Evolutionary conservation across 2,797 vertebrate species (phyloP).

Genomic region (Champsocephalus esox): DNA sequence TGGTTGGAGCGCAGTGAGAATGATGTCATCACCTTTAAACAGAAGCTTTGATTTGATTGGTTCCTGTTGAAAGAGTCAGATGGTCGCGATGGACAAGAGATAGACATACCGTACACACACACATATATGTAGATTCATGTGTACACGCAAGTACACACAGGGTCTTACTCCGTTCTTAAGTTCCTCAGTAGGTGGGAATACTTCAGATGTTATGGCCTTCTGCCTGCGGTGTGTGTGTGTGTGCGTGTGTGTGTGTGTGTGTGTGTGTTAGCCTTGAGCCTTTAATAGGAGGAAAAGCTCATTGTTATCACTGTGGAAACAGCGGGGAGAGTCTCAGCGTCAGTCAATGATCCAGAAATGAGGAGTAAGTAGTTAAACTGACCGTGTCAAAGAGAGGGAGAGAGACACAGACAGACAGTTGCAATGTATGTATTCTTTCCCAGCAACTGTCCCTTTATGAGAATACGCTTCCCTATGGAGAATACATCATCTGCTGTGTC

Average conservation of each 20-base stretch:
- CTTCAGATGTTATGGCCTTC: slow-evolving; percentile 14
- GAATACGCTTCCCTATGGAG: slow-evolving; percentile 50
- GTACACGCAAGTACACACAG: neutral
- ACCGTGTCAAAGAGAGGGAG: neutral
- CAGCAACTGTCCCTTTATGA: slow-evolving; percentile 42
- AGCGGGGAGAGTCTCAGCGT: slow-evolving; percentile 25
- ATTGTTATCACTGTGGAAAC: slow-evolving; percentile 59
- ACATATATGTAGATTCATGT: neutral
- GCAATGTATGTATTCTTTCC: slow-evolving; percentile 3
- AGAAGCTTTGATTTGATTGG: slow-evolving; percentile 64
- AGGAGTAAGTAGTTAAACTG: slow-evolving; percentile 22
- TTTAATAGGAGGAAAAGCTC: slow-evolving; percentile 61
- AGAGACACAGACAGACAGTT: neutral
- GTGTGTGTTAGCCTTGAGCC: slow-evolving; percentile 31
- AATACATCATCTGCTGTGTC: slow-evolving; percentile 40
- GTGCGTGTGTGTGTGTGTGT: too few relatives aligned
- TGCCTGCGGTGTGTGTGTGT: neutral
- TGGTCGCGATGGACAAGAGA: slow-evolving; percentile 38
- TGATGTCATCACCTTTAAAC: slow-evolving; percentile 68
- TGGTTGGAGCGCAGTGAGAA: slow-evolving; percentile 50
- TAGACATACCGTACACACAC: neutral
- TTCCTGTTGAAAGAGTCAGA: slow-evolving; percentile 54
- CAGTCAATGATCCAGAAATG: slow-evolving; percentile 25
- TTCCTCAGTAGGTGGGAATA: slow-evolving; percentile 18
- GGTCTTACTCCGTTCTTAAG: slow-evolving; percentile 23